Base-by-base conservation (phyloP, 2,888 invertebrate genomes). In the Apodemia zela region DNA sequence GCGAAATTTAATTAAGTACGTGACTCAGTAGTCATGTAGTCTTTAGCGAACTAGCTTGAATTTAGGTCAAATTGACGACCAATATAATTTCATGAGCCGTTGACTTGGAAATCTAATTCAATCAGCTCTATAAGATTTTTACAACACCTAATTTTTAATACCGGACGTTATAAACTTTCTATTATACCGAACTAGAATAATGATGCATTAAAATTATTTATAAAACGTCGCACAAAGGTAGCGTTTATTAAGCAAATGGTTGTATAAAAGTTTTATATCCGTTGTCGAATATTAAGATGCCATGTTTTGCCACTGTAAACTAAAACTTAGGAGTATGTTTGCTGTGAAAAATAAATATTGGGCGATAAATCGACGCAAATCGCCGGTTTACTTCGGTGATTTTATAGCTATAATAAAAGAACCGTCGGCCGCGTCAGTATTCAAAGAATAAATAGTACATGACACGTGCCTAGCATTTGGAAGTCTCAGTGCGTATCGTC, bases 371-470 rank as follows among this genome's bases (percentile, higher is more conserved):
- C 88, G 82, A 81, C 77, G 78, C 86, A 89, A 87, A 87, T 84
- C 81, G 76, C 75, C 76, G 78, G 82, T 87, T 87, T 83, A 82
- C 84, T 80, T 77, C 78, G 79, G 74, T 71, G 76, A 71, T 80
- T 88, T 91, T 89, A 90, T 85, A 85, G 85, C 86, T 78, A 79
- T 87, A 88, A 89, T 91, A 91, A 91, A 91, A 88, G 82, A 84
- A 85, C 86, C 83, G 89, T 89, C 89, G 84, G 87, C 87, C 73
- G 78, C 81, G 79, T 79, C 78, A 80, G 84, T 78, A 78, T 82
- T 79, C 80, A 73, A 67, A 76, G 83, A 87, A 85, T 85, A 86
- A 86, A 87, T 82, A 87, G 78, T 78, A 42, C 25, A 77, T 75
- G 78, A 77, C 72, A 80, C 82, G 81, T 81, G 85, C 80, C 77